Conservation (phyloP, 1,140 invertebrate genomes). For the Platyura marginata region DNA sequence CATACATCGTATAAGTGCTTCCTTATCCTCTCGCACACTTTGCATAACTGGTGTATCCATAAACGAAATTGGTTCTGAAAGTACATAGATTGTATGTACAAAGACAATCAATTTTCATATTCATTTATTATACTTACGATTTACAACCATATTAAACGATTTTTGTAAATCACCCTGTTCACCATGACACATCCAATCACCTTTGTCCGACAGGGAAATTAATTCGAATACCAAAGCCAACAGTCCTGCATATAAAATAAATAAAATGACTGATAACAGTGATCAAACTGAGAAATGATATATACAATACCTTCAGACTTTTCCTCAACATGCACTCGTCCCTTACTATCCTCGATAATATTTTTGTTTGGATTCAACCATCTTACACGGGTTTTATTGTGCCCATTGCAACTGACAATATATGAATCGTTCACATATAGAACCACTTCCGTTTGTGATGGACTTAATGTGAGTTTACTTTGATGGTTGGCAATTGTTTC, state of each 20-base stretch:
- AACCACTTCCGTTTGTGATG: slow-evolving; percentile 18
- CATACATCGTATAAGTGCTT: slow-evolving; percentile 26
- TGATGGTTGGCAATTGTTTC: neutral
- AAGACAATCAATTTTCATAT: too few species aligned
- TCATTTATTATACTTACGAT: slow-evolving; percentile 17
- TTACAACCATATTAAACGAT: slow-evolving; percentile 24
- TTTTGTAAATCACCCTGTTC: slow-evolving; percentile 11
- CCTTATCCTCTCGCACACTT: slow-evolving; percentile 26
- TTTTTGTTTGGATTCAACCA: slow-evolving; percentile 23
- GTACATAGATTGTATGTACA: neutral
- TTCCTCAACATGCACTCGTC: slow-evolving; percentile 24
- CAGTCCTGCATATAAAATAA: neutral
- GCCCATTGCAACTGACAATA: slow-evolving; percentile 21
- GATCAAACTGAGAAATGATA: too few species aligned
- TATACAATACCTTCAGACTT: slow-evolving; percentile 11
- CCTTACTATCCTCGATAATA: slow-evolving; percentile 18
- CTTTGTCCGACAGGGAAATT: slow-evolving; percentile 20
- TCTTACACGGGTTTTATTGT: slow-evolving; percentile 14
- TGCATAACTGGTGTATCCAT: slow-evolving; percentile 24
- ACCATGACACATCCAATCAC: slow-evolving; percentile 22
- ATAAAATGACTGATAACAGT: too few species aligned
- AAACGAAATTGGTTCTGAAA: slow-evolving; percentile 27
- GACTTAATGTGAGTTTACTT: slow-evolving; percentile 8
- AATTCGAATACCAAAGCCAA: slow-evolving; percentile 25
- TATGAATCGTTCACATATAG: slow-evolving; percentile 24